Evolutionary conservation across 2,113 vertebrate genomes (phyloP).

Genomic region (Empidonax alnorum): DNA sequence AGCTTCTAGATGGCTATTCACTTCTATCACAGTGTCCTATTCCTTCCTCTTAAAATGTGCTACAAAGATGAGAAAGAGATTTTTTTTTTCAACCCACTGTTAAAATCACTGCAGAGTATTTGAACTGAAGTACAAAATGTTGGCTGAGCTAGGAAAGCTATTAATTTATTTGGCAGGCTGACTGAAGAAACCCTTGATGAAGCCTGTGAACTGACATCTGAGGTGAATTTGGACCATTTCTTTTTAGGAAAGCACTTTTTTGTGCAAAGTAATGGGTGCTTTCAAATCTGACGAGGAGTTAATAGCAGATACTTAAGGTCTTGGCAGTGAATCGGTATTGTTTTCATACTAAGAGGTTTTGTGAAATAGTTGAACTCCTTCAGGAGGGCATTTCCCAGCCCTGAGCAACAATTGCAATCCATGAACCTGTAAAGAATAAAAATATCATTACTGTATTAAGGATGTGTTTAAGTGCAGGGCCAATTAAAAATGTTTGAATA

Average conservation of each 20-base stretch:
- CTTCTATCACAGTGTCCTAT: neutral
- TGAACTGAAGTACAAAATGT: neutral
- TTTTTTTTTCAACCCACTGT: neutral
- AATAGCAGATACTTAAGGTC: conserved; percentile 42
- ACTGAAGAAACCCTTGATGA: conserved; percentile 2
- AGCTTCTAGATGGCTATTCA: neutral
- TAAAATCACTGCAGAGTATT: conserved; percentile 17
- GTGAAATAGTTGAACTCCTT: neutral
- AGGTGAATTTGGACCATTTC: conserved; percentile 21
- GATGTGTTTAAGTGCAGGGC: neutral
- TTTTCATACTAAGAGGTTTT: conserved; percentile 34
- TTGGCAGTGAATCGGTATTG: neutral
- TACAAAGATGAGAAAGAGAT: neutral
- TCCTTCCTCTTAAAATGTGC: neutral
- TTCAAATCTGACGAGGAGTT: neutral
- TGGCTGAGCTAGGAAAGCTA: conserved; percentile 25
- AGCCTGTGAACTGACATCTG: neutral
- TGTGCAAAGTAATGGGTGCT: neutral
- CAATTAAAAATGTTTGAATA: neutral
- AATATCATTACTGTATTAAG: neutral
- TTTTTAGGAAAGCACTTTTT: conserved; percentile 17
- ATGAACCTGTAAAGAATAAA: neutral
- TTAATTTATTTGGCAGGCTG: conserved; percentile 48
- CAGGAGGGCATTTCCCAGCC: conserved; percentile 8
- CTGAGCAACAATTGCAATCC: neutral